Conservation (phyloP, 2,113 vertebrate genomes). For the Podilymbus podiceps region DNA sequence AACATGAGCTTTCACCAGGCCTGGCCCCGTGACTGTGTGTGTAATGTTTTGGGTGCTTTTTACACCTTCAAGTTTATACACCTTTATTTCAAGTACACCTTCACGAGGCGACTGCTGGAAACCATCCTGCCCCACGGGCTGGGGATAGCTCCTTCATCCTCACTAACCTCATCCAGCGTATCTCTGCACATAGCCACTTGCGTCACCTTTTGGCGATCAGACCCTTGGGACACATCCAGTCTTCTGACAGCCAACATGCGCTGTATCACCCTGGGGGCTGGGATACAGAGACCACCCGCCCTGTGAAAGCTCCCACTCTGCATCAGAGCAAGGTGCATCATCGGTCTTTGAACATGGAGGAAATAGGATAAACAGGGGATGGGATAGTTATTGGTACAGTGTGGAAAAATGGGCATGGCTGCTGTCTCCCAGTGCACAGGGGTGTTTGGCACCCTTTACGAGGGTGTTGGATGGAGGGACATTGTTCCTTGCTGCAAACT, state of each 20-base stretch:
- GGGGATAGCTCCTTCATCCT: neutral
- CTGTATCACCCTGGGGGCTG: neutral
- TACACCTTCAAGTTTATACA: neutral
- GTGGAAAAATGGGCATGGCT: neutral
- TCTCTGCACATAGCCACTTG: neutral
- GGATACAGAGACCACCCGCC: neutral
- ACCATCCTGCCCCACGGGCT: neutral
- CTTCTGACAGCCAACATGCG: neutral
- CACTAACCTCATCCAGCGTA: accelerated
- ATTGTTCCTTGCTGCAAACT: neutral
- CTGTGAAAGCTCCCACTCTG: neutral
- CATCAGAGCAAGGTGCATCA: neutral
- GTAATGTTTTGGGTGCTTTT: neutral
- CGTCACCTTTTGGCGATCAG: neutral
- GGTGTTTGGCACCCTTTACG: neutral
- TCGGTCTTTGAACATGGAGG: accelerated
- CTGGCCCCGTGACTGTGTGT: neutral
- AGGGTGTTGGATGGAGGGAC: neutral
- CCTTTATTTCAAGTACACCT: neutral
- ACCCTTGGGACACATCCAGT: neutral
- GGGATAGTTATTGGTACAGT: neutral
- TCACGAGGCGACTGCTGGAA: neutral
- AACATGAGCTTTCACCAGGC: neutral
- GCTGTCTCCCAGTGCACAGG: neutral
- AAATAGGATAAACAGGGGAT: neutral